Percentiles rank a stretch among this genome's conserved stretches.
Conservation (phyloP, 2,888 invertebrate species). For the Phania funesta region DNA sequence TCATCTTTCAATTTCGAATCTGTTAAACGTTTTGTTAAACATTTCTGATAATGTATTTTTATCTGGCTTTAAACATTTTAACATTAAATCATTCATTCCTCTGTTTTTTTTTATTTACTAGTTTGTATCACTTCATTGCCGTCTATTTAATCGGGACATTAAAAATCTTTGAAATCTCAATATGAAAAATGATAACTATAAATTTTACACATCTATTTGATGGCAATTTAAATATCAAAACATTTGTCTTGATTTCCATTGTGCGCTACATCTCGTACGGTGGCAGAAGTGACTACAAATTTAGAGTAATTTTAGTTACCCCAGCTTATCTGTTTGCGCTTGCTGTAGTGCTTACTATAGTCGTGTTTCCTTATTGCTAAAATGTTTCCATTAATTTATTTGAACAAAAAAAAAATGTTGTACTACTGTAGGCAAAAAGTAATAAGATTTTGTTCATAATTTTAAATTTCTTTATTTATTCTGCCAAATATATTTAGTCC, state of each 20-base stretch:
- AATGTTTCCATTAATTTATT: too few relatives aligned
- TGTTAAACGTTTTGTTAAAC: constrained; percentile 13
- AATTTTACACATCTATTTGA: constrained; percentile 59
- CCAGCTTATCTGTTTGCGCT: too few relatives aligned
- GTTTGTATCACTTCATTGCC: constrained; percentile 36
- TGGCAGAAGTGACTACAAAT: not conserved
- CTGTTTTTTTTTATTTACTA: not conserved
- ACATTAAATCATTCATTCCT: constrained; percentile 24
- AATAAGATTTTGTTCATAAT: too few relatives aligned
- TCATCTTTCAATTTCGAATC: constrained; percentile 5
- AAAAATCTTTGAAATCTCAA: constrained; percentile 40
- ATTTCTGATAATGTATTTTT: constrained; percentile 1
- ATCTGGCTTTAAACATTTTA: not conserved
- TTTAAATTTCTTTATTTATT: too few relatives aligned
- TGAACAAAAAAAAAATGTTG: too few relatives aligned
- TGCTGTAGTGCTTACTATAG: too few relatives aligned
- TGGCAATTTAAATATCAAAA: constrained; percentile 61
- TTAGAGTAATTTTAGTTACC: too few relatives aligned
- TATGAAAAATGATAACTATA: constrained; percentile 56
- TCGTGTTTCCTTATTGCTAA: too few relatives aligned
- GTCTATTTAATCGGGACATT: constrained; percentile 39
- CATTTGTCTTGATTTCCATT: constrained; percentile 49
- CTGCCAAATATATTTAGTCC: too few relatives aligned
- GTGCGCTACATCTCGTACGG: not conserved
- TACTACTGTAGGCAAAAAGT: too few relatives aligned